A percentile compares a stretch with the other conserved stretches of the same genome.
phyloP scores from a whole-genome alignment of 1,140 invertebrate species.

The Papilio machaon region DNA sequence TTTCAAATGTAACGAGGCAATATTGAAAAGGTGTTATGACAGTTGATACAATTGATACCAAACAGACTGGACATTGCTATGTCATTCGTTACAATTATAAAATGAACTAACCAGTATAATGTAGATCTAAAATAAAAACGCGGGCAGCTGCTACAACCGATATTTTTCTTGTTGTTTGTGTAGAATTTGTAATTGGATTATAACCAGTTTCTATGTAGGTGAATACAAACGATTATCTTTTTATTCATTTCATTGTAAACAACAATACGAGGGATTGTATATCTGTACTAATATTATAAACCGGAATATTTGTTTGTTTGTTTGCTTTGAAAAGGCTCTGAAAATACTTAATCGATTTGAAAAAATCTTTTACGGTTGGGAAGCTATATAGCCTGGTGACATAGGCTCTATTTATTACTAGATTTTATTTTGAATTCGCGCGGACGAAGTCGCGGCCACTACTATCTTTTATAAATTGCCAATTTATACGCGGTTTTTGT shows the following conservation, averaged over 20 bases:
- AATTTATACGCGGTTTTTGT: too few relatives aligned
- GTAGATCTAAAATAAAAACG: conserved; percentile 3
- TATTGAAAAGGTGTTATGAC: background rate
- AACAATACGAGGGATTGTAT: background rate
- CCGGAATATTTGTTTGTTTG: background rate
- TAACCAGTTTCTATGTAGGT: conserved; percentile 11
- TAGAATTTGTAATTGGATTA: conserved; percentile 5
- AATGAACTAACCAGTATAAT: background rate
- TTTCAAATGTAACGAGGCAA: too few relatives aligned
- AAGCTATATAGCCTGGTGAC: too few relatives aligned
- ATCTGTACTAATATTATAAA: background rate
- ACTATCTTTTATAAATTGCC: too few relatives aligned
- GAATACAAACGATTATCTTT: background rate
- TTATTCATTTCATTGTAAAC: conserved; percentile 12
- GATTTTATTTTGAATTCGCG: too few relatives aligned
- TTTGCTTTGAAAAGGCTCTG: background rate
- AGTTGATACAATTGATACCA: background rate
- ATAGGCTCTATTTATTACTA: too few relatives aligned
- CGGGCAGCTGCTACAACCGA: conserved; percentile 5
- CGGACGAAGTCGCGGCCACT: too few relatives aligned
- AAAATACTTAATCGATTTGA: too few relatives aligned
- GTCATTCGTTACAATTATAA: background rate
- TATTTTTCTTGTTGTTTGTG: conserved; percentile 20
- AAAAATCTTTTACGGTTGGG: too few relatives aligned
- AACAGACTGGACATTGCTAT: background rate